Percentiles rank a stretch among this genome's conserved stretches.
Evolutionary conservation across 1,140 invertebrate species (phyloP).

Genomic region (Zaprionus vittiger): DNA sequence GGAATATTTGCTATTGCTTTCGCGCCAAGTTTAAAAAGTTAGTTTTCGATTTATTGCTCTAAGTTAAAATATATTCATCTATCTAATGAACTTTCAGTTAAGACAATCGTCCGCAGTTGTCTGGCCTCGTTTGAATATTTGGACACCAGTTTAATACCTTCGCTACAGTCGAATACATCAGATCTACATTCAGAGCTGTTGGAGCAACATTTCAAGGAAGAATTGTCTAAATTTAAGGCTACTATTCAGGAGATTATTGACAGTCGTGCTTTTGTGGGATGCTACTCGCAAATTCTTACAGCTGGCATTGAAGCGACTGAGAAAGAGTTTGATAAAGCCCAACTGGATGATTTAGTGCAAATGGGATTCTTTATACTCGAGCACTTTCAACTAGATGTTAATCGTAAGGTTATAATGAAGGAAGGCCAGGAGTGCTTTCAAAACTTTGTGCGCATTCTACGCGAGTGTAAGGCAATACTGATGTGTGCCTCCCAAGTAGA

Average conservation of each 20-base stretch:
- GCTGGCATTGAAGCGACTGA: conserved; percentile 44
- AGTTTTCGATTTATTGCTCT: neutral
- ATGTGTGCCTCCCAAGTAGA: conserved; percentile 76
- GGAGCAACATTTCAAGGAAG: conserved; percentile 80
- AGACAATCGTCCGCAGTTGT: conserved; percentile 74
- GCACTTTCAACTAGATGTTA: conserved; percentile 68
- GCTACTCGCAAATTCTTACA: conserved; percentile 64
- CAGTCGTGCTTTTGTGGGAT: conserved; percentile 59
- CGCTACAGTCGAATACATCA: conserved; percentile 57
- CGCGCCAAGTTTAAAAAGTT: conserved; percentile 68
- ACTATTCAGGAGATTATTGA: conserved; percentile 76
- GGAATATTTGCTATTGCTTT: conserved; percentile 77
- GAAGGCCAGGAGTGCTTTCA: conserved; percentile 55
- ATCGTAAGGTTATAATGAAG: conserved; percentile 50
- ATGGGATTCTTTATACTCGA: conserved; percentile 66
- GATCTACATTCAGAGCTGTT: conserved; percentile 70
- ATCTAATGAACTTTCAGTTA: conserved; percentile 48
- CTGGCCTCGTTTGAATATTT: conserved; percentile 80
- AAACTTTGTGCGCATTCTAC: conserved; percentile 64
- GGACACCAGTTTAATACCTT: conserved; percentile 75
- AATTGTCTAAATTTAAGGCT: conserved; percentile 69
- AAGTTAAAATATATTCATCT: neutral
- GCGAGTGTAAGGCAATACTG: conserved; percentile 76
- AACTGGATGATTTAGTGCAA: conserved; percentile 59
- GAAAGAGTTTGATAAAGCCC: conserved; percentile 58